These are phyloP conservation scores for Platyura marginata DNA, from an alignment of 1,140 invertebrate genomes.

Conservation along the genomic window DNA sequence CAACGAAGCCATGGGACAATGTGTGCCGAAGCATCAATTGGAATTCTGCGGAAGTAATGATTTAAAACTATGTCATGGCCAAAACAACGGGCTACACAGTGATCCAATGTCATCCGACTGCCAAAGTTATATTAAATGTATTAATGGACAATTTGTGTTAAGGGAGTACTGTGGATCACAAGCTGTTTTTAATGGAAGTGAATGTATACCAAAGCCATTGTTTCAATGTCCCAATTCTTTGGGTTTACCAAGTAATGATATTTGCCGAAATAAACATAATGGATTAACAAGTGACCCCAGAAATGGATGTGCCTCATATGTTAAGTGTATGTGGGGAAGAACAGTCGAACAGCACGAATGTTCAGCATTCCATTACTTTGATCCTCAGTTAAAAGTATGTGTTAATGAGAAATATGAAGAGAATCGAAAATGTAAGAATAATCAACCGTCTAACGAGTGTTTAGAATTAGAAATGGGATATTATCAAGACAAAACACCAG, in stretches of 20 bases:
- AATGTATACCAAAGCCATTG: conserved; percentile 12
- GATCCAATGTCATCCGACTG: conserved; percentile 11
- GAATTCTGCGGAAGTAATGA: not conserved
- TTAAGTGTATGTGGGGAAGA: conserved; percentile 3
- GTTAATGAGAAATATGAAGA: conserved; percentile 3
- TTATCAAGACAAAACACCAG: conserved; percentile 25
- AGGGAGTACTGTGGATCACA: conserved; percentile 13
- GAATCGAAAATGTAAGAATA: conserved; percentile 1
- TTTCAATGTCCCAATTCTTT: conserved; percentile 7
- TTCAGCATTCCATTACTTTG: conserved; percentile 5
- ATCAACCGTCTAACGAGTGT: conserved; percentile 20
- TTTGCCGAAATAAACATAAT: conserved; percentile 8
- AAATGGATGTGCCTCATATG: conserved; percentile 3
- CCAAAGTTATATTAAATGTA: conserved; percentile 15
- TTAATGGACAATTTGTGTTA: conserved; percentile 7
- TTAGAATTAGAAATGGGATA: conserved; percentile 25
- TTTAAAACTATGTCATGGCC: conserved; percentile 7
- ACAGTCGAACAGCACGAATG: conserved; percentile 3
- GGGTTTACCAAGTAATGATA: conserved; percentile 16
- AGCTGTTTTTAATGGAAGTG: conserved; percentile 20
- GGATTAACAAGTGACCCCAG: conserved; percentile 7
- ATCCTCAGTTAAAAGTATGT: conserved; percentile 2
- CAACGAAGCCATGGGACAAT: not conserved
- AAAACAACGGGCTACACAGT: conserved; percentile 7
- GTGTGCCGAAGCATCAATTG: not conserved